Conservation (phyloP, 2,888 invertebrate genomes). For the Leucophora obtusa region DNA sequence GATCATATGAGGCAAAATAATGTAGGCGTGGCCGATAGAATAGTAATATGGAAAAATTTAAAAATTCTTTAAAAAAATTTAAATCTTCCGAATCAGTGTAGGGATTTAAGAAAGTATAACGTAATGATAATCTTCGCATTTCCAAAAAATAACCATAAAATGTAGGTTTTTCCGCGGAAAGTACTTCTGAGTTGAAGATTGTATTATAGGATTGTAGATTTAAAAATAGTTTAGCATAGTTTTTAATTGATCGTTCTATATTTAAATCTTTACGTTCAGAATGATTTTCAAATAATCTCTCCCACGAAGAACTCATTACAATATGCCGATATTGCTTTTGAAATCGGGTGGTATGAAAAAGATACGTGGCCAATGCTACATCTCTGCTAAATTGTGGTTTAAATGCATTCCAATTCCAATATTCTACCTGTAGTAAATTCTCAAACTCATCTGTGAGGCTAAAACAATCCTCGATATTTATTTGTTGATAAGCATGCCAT, state of each 20-base stretch:
- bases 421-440: conserved; percentile 71
- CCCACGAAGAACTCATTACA: conserved; percentile 70
- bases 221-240: conserved; percentile 70
- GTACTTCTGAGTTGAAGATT: conserved; percentile 54
- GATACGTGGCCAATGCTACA: conserved; percentile 73
- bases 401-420: conserved; percentile 74
- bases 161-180: conserved; percentile 1
- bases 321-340: conserved; percentile 70
- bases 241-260: conserved; percentile 69
- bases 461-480: conserved; percentile 71
- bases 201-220: conserved; percentile 65
- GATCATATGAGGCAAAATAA: conserved; percentile 74
- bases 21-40: conserved; percentile 73
- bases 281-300: conserved; percentile 68
- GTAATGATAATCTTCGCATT: conserved; percentile 66
- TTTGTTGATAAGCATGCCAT: conserved; percentile 71
- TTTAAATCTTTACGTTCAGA: conserved; percentile 72
- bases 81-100: conserved; percentile 72
- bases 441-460: conserved; percentile 72
- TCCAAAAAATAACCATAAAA: conserved; percentile 70
- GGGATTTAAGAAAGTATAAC: conserved; percentile 55
- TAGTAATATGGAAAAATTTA: conserved; percentile 71
- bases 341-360: conserved; percentile 74
- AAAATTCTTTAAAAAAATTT: conserved; percentile 72
- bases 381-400: conserved; percentile 67